These are phyloP conservation scores for Chionodraco myersi DNA, from an alignment of 2,113 vertebrate genomes.

Conservation along the genomic window DNA sequence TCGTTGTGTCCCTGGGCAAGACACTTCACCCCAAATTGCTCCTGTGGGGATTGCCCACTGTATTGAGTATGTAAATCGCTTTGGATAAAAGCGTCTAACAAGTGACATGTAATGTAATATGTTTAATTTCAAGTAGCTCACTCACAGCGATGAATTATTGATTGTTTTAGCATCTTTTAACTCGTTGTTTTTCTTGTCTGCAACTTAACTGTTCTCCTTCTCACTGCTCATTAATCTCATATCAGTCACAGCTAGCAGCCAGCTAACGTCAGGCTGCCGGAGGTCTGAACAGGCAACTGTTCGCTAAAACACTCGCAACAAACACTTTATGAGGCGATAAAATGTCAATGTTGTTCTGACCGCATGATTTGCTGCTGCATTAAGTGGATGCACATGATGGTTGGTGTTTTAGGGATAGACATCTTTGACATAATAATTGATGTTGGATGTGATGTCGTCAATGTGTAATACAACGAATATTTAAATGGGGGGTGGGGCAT, in stretches of 20 bases:
- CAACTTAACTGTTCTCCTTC: neutral
- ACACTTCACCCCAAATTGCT: too few species aligned
- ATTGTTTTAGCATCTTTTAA: neutral
- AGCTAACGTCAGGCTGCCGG: too few species aligned
- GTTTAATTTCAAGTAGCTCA: neutral
- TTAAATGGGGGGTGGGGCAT: neutral
- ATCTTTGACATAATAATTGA: neutral
- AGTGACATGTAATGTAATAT: neutral
- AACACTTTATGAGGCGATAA: too few species aligned
- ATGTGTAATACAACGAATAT: neutral
- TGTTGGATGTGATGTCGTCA: too few species aligned
- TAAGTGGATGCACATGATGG: neutral
- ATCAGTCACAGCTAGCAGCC: neutral
- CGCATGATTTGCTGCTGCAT: neutral
- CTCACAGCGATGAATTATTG: neutral
- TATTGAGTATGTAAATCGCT: too few species aligned
- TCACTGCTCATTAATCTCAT: neutral
- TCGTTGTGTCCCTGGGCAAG: too few species aligned
- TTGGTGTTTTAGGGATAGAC: neutral
- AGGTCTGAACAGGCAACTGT: neutral
- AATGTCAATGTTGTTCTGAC: too few species aligned
- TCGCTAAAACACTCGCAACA: neutral
- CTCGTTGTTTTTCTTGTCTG: neutral
- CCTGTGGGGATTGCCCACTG: too few species aligned
- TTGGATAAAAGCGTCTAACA: too few species aligned